A percentile compares a stretch with the other conserved stretches of the same genome.
These are phyloP conservation scores for Acridotheres tristis DNA, from an alignment of 2,797 vertebrate species.

Conservation along the genomic window DNA sequence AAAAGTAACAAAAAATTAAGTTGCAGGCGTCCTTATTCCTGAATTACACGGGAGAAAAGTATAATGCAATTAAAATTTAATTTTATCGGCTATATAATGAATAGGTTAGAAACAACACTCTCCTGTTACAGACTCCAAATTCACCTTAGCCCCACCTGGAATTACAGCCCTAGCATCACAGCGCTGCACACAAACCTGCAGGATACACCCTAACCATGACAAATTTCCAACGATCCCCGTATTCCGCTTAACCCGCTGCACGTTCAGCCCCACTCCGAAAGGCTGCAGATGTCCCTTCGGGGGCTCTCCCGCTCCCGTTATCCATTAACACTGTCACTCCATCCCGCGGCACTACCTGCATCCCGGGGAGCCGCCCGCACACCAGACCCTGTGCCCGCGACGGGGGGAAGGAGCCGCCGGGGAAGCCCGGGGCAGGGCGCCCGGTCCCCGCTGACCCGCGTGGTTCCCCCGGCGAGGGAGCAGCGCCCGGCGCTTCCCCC, in stretches of 20 bases:
- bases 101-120: background rate
- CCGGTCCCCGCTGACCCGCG: background rate
- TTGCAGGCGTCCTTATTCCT: background rate
- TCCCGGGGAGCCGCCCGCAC: background rate
- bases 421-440: background rate
- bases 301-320: background rate
- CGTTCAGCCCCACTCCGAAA: background rate
- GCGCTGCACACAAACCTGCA: background rate
- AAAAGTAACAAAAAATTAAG: background rate
- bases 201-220: background rate
- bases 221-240: accelerated
- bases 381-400: accelerated
- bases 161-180: background rate
- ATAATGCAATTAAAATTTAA: background rate
- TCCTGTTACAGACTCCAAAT: background rate
- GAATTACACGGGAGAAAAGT: background rate
- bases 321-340: background rate
- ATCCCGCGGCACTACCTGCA: background rate
- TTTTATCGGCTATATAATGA: background rate
- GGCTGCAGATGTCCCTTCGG: background rate
- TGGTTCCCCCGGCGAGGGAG: background rate
- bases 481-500: background rate
- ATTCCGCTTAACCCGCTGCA: background rate
- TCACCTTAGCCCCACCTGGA: background rate
- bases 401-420: background rate